Conservation (phyloP, 2,888 invertebrate genomes). For the Zonitis immaculata region DNA sequence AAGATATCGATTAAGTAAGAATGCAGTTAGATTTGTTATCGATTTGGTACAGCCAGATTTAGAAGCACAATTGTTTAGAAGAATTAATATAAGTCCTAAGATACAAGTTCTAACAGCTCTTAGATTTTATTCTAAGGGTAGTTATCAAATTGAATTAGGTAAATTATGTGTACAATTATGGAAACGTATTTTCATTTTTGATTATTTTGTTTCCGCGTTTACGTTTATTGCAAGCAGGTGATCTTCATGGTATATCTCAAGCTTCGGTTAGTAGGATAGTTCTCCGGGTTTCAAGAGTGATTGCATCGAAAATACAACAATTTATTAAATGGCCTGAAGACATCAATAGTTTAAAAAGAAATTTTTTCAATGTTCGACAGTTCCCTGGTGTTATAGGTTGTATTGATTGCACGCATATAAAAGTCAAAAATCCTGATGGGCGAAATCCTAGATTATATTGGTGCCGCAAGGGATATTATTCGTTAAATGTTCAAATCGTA, state of each 20-base stretch:
- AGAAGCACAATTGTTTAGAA: not conserved
- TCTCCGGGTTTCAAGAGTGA: not conserved
- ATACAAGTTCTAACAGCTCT: not conserved
- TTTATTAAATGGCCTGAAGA: too few species aligned
- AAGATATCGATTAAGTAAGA: too few species aligned
- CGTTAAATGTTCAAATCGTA: too few species aligned
- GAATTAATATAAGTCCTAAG: not conserved
- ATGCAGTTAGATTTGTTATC: too few species aligned
- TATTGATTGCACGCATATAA: not conserved
- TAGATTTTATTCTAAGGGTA: not conserved
- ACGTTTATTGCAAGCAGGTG: not conserved
- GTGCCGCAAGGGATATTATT: not conserved
- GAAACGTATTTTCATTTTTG: too few species aligned
- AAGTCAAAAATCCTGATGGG: not conserved
- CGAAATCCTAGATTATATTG: not conserved
- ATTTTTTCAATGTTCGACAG: too few species aligned
- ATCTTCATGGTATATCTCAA: not conserved
- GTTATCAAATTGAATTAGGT: not conserved
- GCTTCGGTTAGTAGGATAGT: not conserved
- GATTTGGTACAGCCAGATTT: too few species aligned
- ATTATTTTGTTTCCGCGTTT: too few species aligned
- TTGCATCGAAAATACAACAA: too few species aligned
- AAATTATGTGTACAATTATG: not conserved
- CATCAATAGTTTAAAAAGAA: too few species aligned
- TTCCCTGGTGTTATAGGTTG: too few species aligned